Percentiles rank a stretch among this genome's conserved stretches.
These are phyloP conservation scores for Anhinga anhinga DNA, from an alignment of 2,113 vertebrate genomes.

Conservation along the genomic window DNA sequence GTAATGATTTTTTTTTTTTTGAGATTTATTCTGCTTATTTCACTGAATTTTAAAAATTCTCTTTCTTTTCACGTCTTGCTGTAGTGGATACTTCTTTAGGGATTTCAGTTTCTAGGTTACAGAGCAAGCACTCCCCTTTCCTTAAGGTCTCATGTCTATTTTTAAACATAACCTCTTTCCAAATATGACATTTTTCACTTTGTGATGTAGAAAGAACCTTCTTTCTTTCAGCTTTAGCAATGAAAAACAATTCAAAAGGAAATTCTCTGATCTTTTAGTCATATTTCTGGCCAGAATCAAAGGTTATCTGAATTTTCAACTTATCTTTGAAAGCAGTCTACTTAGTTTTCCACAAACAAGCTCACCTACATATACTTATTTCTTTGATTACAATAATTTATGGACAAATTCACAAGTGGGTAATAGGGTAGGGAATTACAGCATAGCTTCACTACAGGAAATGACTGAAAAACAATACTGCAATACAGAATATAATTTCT, in stretches of 20 bases:
- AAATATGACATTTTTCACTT: constrained; percentile 36
- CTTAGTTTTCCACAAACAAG: background rate
- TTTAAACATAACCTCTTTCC: constrained; percentile 57
- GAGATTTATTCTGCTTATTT: background rate
- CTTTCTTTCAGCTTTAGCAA: background rate
- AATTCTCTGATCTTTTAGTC: background rate
- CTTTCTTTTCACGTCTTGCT: background rate
- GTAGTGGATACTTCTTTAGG: constrained; percentile 7
- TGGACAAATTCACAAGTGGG: background rate
- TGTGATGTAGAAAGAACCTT: background rate
- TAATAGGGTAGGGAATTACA: background rate
- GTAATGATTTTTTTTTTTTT: background rate
- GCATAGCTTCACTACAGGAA: background rate
- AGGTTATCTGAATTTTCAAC: background rate
- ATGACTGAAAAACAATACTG: background rate
- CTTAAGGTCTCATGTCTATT: constrained; percentile 53
- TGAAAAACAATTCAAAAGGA: background rate
- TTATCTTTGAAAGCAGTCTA: background rate
- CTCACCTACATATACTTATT: background rate
- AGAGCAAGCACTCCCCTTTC: constrained; percentile 15
- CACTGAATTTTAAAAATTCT: background rate
- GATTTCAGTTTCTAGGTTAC: constrained; percentile 68
- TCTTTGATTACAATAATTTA: background rate
- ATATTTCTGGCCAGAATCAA: background rate
- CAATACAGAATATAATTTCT: background rate